These are phyloP conservation scores for Parnassius mnemosyne DNA, from an alignment of 2,888 invertebrate species.

Conservation along the genomic window DNA sequence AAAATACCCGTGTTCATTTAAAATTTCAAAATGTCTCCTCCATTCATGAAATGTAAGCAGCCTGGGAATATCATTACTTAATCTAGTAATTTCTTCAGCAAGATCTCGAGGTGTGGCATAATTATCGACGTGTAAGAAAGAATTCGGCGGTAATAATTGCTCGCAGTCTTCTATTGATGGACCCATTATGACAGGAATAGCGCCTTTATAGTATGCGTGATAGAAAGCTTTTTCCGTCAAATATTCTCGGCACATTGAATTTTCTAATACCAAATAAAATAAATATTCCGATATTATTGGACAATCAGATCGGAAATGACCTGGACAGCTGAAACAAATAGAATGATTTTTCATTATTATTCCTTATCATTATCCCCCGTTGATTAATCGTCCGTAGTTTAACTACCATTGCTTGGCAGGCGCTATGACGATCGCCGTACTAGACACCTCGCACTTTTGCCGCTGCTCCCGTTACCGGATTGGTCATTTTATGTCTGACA, in stretches of 20 bases:
- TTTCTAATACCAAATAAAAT: constrained; percentile 86
- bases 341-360: constrained; percentile 8
- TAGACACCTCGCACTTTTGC: too few relatives aligned
- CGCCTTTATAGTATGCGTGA: constrained; percentile 82
- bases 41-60: constrained; percentile 77
- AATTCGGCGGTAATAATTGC: constrained; percentile 81
- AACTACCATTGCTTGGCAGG: too few relatives aligned
- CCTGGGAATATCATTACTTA: constrained; percentile 60
- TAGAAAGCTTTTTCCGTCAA: constrained; percentile 86
- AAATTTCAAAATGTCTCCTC: constrained; percentile 78
- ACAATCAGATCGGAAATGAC: constrained; percentile 83
- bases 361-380: too few relatives aligned
- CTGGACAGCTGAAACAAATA: constrained; percentile 79
- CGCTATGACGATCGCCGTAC: too few relatives aligned
- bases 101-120: constrained; percentile 72
- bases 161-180: constrained; percentile 69
- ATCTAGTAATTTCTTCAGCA: constrained; percentile 71
- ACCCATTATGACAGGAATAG: constrained; percentile 85
- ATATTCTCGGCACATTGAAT: constrained; percentile 85
- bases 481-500: too few relatives aligned
- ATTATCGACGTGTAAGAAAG: constrained; percentile 82
- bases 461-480: too few relatives aligned
- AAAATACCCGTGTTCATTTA: constrained; percentile 86
- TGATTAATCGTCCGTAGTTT: too few relatives aligned
- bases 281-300: constrained; percentile 77